Conservation (phyloP, 92 coral and sea anemone species). For the Blastomussa wellsi region DNA sequence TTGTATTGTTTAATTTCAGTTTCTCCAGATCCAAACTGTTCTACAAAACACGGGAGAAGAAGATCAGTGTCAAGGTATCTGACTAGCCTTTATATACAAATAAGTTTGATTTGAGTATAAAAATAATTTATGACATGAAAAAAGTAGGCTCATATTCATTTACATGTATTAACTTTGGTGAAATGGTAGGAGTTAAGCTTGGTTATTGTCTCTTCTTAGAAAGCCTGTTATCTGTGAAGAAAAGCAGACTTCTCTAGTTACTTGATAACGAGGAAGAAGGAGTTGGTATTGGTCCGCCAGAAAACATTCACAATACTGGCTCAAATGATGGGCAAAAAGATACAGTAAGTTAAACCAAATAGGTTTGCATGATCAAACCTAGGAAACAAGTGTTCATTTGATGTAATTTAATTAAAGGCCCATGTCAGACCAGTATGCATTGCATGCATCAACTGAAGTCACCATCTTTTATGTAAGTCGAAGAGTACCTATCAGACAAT, state of each 20-base stretch:
- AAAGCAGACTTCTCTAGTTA: slow-evolving; percentile 66
- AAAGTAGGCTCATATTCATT: not conserved
- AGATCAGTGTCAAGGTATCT: slow-evolving; percentile 79
- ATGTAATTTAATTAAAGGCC: too few relatives aligned
- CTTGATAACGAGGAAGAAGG: slow-evolving; percentile 62
- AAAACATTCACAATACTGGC: not conserved
- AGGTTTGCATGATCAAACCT: not conserved
- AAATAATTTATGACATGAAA: not conserved
- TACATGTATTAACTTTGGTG: not conserved
- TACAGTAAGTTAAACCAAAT: slow-evolving; percentile 2
- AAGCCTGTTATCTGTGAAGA: slow-evolving; percentile 76
- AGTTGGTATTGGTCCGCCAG: not conserved
- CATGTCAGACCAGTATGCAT: too few relatives aligned
- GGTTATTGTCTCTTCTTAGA: slow-evolving; percentile 36
- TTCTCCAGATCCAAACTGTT: slow-evolving; percentile 78
- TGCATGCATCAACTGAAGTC: too few relatives aligned
- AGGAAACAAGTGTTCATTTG: too few relatives aligned
- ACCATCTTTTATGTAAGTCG: too few relatives aligned
- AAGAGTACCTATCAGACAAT: too few relatives aligned
- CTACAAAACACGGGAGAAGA: slow-evolving; percentile 71
- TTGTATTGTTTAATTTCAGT: slow-evolving; percentile 38
- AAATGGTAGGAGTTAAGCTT: not conserved
- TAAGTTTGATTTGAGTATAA: not conserved
- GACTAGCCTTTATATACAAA: not conserved
- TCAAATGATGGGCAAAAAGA: slow-evolving; percentile 12